Base-by-base conservation (phyloP, 2,113 vertebrate genomes). In the Limnothrissa miodon region DNA sequence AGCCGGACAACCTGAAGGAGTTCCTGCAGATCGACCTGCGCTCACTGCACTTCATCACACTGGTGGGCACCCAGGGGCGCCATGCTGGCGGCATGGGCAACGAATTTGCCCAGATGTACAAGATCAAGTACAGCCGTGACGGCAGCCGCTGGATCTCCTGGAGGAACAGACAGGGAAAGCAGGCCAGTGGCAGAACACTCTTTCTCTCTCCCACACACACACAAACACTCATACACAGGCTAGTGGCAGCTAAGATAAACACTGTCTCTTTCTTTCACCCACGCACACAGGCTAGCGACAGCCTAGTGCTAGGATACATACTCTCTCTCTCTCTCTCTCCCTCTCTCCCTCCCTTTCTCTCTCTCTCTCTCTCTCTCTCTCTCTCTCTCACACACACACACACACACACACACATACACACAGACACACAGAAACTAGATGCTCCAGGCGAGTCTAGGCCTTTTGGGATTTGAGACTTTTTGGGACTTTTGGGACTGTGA, bases 111-210 rank as follows among this genome's bases (percentile, higher is more conserved):
- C 97, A 97, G 85, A 98, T 96, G 96, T 99, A 98, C 91, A 97
- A 97, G 91, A 97, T 99, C 86, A 98, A 96, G 86, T 99, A 99
- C 90, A 99, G 98, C 81, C 95, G 98, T 0, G 98, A 99, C 1
- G 98, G 98, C 45, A 97, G 94, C 11, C 97, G 97, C 51, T 99
- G 98, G 98, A 97, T 99, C 88, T 97, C 97, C 9, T 99, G 98
- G 97, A 93, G 94, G 81, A 98, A 97, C 89, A 93, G 97, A 25
- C 96, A 97, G 0, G 97, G 97, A 81, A 96, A 95, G 82, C 96
- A 99, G 96, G 98, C 90, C 25, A 2, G 44, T 42, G n/a, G 29
- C 29, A 33, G 13, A 33, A 74, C 9, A 5, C 33, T 17, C 13
- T 5, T 33, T 36, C 29, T 17, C 66, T 17, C 66, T 5, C 66